Percentiles rank a stretch among this genome's conserved stretches.
These are phyloP conservation scores for Gandaritis pyraliata DNA, from an alignment of 2,888 invertebrate genomes.

Conservation along the genomic window DNA sequence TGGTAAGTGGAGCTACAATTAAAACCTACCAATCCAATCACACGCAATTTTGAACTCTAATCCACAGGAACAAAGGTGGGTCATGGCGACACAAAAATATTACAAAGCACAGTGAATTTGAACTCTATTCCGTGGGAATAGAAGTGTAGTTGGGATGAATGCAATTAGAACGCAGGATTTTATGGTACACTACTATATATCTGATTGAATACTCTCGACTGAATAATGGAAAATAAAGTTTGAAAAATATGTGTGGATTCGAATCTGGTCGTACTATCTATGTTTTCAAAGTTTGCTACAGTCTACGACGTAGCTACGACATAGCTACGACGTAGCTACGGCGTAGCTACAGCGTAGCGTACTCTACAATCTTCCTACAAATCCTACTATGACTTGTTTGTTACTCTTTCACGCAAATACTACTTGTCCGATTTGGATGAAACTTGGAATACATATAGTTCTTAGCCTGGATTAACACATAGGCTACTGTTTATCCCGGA, in stretches of 20 bases:
- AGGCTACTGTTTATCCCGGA: too few relatives aligned
- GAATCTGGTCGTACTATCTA: neutral
- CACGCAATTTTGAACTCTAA: constrained; percentile 13
- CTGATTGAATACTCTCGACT: constrained; percentile 10
- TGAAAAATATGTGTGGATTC: constrained; percentile 3
- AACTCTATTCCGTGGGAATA: constrained; percentile 1
- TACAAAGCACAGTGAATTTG: neutral
- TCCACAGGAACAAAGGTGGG: neutral
- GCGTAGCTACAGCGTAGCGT: too few relatives aligned
- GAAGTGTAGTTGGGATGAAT: neutral
- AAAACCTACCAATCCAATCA: neutral
- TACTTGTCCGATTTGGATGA: too few relatives aligned
- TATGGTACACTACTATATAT: neutral
- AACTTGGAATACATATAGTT: too few relatives aligned
- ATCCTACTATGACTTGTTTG: too few relatives aligned
- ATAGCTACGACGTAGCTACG: neutral
- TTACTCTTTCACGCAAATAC: too few relatives aligned
- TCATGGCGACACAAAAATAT: neutral
- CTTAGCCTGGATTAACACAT: too few relatives aligned
- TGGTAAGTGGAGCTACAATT: neutral
- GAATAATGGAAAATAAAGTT: constrained; percentile 2
- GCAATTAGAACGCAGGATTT: constrained; percentile 1
- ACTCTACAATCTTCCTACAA: too few relatives aligned
- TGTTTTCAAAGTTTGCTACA: neutral
- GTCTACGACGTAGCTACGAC: too few relatives aligned